These are phyloP conservation scores for Silurus asotus DNA, from an alignment of 2,113 vertebrate genomes.

Conservation along the genomic window DNA sequence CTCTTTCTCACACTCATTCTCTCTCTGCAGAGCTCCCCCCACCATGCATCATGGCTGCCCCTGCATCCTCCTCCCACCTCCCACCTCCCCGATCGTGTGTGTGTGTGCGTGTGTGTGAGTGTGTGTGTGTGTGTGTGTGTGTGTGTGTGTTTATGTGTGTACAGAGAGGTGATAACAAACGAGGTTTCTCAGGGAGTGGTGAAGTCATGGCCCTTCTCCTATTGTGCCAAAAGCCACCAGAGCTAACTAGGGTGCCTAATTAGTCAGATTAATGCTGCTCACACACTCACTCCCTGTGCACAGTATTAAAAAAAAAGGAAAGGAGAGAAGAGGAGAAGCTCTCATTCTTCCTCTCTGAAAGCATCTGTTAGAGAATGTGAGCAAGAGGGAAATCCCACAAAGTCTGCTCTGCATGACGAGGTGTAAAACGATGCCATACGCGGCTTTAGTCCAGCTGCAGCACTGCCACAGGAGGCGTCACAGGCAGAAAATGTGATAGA, in stretches of 20 bases:
- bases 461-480: conserved; percentile 7
- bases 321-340: background rate
- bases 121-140: background rate
- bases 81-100: conserved; percentile 22
- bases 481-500: conserved; percentile 21
- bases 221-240: conserved; percentile 18
- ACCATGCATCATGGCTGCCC: conserved; percentile 41
- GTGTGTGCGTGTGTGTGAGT: conserved; percentile 10
- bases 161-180: conserved; percentile 1
- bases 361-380: conserved; percentile 26
- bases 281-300: background rate
- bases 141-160: conserved; percentile 3
- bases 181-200: conserved; percentile 26
- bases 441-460: conserved; percentile 12
- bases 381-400: conserved; percentile 29
- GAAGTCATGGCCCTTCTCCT: conserved; percentile 44
- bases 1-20: conserved; percentile 16
- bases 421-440: conserved; percentile 45
- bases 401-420: conserved; percentile 40
- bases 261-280: conserved; percentile 46
- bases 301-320: background rate
- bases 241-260: conserved; percentile 40
- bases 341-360: background rate
- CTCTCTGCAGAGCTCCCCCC: conserved; percentile 41
- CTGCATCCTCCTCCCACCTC: conserved; percentile 48